phyloP scores from a whole-genome alignment of 2,888 invertebrate genomes.

The Parapristionchus giblindavisi region DNA sequence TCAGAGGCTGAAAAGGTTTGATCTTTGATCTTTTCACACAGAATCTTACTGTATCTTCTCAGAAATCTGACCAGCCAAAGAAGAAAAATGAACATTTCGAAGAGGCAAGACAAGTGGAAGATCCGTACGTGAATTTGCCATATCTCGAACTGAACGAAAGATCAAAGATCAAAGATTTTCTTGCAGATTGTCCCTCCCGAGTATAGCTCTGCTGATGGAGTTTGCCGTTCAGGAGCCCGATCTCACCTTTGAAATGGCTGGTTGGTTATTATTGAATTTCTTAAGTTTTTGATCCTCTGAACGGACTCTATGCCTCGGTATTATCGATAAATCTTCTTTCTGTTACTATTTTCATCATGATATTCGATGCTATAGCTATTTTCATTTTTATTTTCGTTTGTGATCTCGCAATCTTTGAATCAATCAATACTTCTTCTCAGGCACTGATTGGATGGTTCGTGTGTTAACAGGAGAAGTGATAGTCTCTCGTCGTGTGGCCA shows the following conservation, averaged over 20 bases:
- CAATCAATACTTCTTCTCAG: slow-evolving; percentile 5
- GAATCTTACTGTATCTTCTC: background rate
- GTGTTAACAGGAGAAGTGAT: slow-evolving; percentile 29
- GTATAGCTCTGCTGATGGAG: slow-evolving; percentile 57
- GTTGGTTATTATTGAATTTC: background rate
- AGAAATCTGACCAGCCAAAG: slow-evolving; percentile 7
- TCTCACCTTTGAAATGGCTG: slow-evolving; percentile 56
- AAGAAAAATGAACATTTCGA: background rate
- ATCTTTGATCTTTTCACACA: background rate
- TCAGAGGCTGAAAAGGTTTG: background rate
- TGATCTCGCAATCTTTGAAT: background rate
- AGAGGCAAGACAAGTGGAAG: slow-evolving; percentile 8
- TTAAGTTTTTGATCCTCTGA: background rate
- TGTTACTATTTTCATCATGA: background rate
- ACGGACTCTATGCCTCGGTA: too few species aligned
- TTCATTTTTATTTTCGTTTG: background rate
- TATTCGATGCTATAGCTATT: background rate
- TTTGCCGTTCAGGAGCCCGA: slow-evolving; percentile 55
- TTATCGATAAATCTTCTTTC: background rate
- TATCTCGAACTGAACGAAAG: background rate
- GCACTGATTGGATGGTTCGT: slow-evolving; percentile 62
- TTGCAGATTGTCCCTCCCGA: slow-evolving; percentile 53
- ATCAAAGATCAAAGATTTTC: background rate
- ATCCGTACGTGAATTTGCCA: slow-evolving; percentile 26
- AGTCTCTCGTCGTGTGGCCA: slow-evolving; percentile 42